These are phyloP conservation scores for Cephus sareptanus DNA, from an alignment of 2,888 invertebrate species.

Conservation along the genomic window DNA sequence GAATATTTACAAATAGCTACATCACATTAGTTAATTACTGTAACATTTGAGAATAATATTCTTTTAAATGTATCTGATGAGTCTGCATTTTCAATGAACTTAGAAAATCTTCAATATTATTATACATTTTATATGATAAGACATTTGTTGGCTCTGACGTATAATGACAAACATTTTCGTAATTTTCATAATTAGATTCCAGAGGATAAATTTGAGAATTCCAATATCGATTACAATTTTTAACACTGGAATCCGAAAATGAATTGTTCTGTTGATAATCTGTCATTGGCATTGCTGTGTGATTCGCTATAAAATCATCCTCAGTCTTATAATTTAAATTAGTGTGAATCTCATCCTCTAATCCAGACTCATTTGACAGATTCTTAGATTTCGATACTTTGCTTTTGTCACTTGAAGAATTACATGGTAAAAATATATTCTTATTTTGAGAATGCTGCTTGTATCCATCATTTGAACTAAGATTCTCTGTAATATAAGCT, in stretches of 20 bases:
- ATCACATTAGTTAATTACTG: not conserved
- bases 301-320: not conserved
- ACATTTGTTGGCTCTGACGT: not conserved
- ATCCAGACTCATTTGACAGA: not conserved
- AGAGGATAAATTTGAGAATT: not conserved
- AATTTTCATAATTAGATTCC: not conserved
- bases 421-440: slow-evolving; percentile 1
- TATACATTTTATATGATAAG: not conserved
- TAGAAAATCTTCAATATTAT: slow-evolving; percentile 49
- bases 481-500: slow-evolving; percentile 18
- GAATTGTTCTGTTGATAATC: not conserved
- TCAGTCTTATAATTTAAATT: not conserved
- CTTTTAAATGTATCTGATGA: slow-evolving; percentile 46
- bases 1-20: not conserved
- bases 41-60: slow-evolving; percentile 48
- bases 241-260: not conserved
- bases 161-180: not conserved
- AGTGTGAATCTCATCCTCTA: not conserved
- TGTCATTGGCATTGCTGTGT: not conserved
- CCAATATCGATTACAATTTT: not conserved
- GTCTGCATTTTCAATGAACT: slow-evolving; percentile 45
- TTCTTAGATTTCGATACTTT: not conserved
- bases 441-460: slow-evolving; percentile 14
- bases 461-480: not conserved
- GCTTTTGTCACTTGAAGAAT: not conserved